Evolutionary conservation across 2,797 vertebrate genomes (phyloP), one percentile per base, ranked within the genome.

Genomic region (Muscicapa striata): DNA sequence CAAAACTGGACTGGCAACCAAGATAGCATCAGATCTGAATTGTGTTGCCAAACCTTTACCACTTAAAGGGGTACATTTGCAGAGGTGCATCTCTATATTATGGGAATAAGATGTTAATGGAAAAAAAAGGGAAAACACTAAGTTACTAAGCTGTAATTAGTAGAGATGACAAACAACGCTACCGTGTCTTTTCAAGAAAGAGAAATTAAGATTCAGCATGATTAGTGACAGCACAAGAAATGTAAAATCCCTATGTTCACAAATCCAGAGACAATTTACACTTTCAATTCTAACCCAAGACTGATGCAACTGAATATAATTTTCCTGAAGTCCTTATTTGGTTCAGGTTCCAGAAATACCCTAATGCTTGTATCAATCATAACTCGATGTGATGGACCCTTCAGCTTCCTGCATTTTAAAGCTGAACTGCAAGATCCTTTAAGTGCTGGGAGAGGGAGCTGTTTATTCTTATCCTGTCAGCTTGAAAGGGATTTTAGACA

Each of bases 401-500:
- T 84, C 62, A 66, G 61, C 43, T 49, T 61, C 68, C 62, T 55
- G 68, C 19, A 72, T 58, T 85, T 89, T 64, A 78, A 80, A 89
- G 67, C 21, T 74, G 40, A 93, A 70, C 66, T 75, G 43, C 51
- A 69, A 89, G 68, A 83, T 85, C 72, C 58, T 89, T 61, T 68
- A 84, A 45, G 82, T 46, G 24, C 61, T 46, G 34, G 40, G 38
- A 54, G 62, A 23, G 13, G 5, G 36, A 91, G 38, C 34, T 91
- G 55, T 94, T 94, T 84, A 89, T 81, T 87, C 76, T 91, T 84
- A 81, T 8, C 27, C 77, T 76, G 55, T 83, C 70, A 55, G 59
- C 86, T 69, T 79, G 79, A 94, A 75, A 88, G 48, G 17, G 75
- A 88, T 84, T 95, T 87, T 81, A 91, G 82, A 78, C 62, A 86